Conservation (phyloP, 2,113 vertebrate species). For the Azemiops feae region DNA sequence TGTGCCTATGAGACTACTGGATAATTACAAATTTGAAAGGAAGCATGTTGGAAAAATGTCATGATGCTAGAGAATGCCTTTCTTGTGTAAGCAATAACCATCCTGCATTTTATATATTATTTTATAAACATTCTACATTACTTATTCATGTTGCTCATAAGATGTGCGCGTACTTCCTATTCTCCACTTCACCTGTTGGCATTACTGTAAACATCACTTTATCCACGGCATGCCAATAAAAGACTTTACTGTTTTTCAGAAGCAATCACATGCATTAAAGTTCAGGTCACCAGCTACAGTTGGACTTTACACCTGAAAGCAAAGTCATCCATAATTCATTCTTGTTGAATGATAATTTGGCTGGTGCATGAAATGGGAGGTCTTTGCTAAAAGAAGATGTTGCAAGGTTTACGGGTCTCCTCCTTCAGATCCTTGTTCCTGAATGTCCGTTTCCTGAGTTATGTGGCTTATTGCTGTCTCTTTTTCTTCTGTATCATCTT, state of each 20-base stretch:
- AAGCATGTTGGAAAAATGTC: constrained; percentile 52
- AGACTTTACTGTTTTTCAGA: constrained; percentile 73
- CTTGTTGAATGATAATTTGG: constrained; percentile 62
- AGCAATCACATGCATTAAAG: constrained; percentile 85
- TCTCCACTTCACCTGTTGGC: constrained; percentile 60
- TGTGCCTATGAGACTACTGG: constrained; percentile 40
- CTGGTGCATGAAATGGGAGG: constrained; percentile 58
- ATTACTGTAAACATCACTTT: constrained; percentile 67
- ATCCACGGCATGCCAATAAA: constrained; percentile 70
- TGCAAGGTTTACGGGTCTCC: constrained; percentile 64
- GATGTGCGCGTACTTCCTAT: constrained; percentile 59
- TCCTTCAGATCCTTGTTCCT: constrained; percentile 43
- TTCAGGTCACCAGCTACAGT: constrained; percentile 66
- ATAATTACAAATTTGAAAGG: constrained; percentile 49
- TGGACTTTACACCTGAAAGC: constrained; percentile 61
- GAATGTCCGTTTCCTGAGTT: constrained; percentile 48
- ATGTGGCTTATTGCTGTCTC: constrained; percentile 3
- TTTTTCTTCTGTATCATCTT: constrained; percentile 32
- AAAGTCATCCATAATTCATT: constrained; percentile 62
- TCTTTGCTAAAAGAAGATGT: constrained; percentile 25
- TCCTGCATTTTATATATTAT: constrained; percentile 56
- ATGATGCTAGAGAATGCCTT: constrained; percentile 50
- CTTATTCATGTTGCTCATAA: constrained; percentile 52
- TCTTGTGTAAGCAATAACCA: constrained; percentile 61
- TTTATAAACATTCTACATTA: constrained; percentile 56